A percentile compares a stretch with the other conserved stretches of the same genome.
These are phyloP conservation scores for Eupithecia insigniata DNA, from an alignment of 2,888 invertebrate genomes.

Conservation along the genomic window DNA sequence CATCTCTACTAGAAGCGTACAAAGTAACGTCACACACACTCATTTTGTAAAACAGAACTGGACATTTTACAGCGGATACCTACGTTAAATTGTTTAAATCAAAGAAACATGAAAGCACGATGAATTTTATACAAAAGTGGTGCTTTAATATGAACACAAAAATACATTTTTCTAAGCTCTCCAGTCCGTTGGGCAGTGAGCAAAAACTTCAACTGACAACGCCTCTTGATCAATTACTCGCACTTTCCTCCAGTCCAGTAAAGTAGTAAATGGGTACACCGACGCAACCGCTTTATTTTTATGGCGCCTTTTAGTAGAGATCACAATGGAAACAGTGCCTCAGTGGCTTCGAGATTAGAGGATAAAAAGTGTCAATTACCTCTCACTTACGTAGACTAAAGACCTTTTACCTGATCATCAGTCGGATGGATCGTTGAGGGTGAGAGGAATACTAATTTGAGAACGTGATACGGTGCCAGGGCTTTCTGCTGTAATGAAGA, in stretches of 20 bases:
- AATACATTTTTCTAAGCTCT: background rate
- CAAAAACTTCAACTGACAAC: constrained; percentile 21
- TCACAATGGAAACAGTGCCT: constrained; percentile 33
- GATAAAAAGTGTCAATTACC: constrained; percentile 40
- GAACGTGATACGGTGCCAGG: constrained; percentile 19
- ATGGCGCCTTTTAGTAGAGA: constrained; percentile 36
- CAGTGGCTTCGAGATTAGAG: constrained; percentile 33
- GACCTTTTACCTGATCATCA: constrained; percentile 35
- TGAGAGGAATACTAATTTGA: constrained; percentile 42
- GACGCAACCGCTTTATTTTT: constrained; percentile 31
- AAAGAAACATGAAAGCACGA: background rate
- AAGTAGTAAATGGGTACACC: constrained; percentile 24
- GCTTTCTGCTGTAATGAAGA: constrained; percentile 22
- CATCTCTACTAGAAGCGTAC: background rate
- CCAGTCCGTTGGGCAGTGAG: constrained; percentile 5
- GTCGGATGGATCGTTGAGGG: constrained; percentile 32
- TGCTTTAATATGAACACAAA: background rate
- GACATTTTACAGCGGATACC: background rate
- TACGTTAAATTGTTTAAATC: background rate
- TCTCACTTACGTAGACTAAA: constrained; percentile 25
- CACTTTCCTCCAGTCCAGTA: constrained; percentile 24
- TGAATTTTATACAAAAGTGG: background rate
- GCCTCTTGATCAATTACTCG: constrained; percentile 33
- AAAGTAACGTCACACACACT: background rate
- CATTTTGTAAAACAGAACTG: background rate